These are phyloP conservation scores for Stomorhina lunata DNA, from an alignment of 2,888 invertebrate species.

Conservation along the genomic window DNA sequence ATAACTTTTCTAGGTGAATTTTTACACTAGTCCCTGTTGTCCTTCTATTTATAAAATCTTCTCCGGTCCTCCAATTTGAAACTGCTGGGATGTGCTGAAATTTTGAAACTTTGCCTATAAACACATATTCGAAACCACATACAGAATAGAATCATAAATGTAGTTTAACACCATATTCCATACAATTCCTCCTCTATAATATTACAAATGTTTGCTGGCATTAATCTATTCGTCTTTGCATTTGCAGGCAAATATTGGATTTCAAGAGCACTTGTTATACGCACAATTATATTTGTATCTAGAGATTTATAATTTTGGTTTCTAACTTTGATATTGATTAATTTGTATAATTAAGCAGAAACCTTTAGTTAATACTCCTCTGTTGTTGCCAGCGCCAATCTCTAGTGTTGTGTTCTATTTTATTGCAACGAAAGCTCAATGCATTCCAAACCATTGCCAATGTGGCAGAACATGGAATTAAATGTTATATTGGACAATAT, in stretches of 20 bases:
- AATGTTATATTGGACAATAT: conserved; percentile 57
- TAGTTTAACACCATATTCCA: conserved; percentile 27
- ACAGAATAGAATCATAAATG: conserved; percentile 32
- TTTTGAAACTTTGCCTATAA: too few relatives aligned
- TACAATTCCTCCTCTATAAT: neutral
- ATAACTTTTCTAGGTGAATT: too few relatives aligned
- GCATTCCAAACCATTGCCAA: conserved; percentile 10
- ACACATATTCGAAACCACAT: conserved; percentile 16
- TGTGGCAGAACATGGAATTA: conserved; percentile 39
- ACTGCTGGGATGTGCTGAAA: too few relatives aligned
- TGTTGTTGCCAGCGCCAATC: too few relatives aligned
- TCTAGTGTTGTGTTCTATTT: neutral
- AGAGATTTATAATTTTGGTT: conserved; percentile 60
- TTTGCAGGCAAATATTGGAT: neutral
- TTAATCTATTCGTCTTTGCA: neutral
- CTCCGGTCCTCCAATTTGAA: too few relatives aligned
- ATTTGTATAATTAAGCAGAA: conserved; percentile 59
- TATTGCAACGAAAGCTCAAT: neutral
- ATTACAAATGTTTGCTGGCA: conserved; percentile 9
- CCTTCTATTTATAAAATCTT: too few relatives aligned
- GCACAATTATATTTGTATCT: conserved; percentile 54
- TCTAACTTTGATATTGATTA: conserved; percentile 58
- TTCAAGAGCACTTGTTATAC: conserved; percentile 49
- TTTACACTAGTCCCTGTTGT: too few relatives aligned
- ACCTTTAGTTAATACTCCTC: conserved; percentile 29